Evolutionary conservation across 2,113 vertebrate species (phyloP).

Genomic region (Epinephelus moara): DNA sequence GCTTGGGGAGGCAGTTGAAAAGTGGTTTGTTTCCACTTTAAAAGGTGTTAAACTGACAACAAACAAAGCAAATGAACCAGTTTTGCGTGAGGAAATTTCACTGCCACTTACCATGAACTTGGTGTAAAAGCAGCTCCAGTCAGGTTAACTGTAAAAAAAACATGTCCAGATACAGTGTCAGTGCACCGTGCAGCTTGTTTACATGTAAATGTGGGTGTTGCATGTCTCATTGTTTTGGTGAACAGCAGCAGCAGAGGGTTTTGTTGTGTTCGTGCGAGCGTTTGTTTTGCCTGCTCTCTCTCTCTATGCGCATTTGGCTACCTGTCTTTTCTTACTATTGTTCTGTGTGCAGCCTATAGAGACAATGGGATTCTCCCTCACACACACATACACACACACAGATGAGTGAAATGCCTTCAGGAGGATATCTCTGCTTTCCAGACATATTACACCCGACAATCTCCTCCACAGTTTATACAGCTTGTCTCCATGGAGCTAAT

Average conservation of each 20-base stretch:
- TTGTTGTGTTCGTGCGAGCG: slow-evolving; percentile 59
- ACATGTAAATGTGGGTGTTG: slow-evolving; percentile 62
- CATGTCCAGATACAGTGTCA: neutral
- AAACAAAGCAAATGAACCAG: neutral
- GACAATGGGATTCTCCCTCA: slow-evolving; percentile 55
- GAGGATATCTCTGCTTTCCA: slow-evolving; percentile 67
- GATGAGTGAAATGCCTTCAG: slow-evolving; percentile 67
- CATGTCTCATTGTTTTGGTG: slow-evolving; percentile 54
- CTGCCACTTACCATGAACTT: neutral
- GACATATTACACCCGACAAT: slow-evolving; percentile 65
- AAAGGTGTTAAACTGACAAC: neutral
- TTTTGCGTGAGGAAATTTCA: neutral
- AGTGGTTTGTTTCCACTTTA: neutral
- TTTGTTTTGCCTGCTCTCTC: slow-evolving; percentile 45
- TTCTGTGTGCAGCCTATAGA: slow-evolving; percentile 23
- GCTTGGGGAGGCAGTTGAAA: too few species aligned
- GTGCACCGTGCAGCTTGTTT: slow-evolving; percentile 16
- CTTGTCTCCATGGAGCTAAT: slow-evolving; percentile 38
- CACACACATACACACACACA: slow-evolving; percentile 19
- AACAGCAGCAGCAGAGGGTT: slow-evolving; percentile 29
- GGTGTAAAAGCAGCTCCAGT: neutral
- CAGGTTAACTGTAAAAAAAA: neutral
- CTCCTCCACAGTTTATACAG: slow-evolving; percentile 49
- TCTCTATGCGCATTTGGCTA: slow-evolving; percentile 24
- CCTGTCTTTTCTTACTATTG: slow-evolving; percentile 60